Base-by-base conservation (phyloP, 2,888 invertebrate genomes). In the Cordilura impudica region DNA sequence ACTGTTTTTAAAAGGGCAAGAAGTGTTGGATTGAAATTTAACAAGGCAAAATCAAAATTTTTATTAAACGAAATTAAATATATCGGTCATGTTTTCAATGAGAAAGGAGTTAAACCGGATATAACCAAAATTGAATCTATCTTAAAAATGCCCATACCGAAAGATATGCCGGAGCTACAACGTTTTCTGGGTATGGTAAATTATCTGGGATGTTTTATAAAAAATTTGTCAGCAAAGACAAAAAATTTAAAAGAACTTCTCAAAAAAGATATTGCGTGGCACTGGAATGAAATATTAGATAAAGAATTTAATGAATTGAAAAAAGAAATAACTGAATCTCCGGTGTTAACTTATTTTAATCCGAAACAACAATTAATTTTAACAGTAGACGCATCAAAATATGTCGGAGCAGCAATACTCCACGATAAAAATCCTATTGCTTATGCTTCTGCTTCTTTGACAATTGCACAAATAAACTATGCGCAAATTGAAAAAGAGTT, bases 151-250 rank as follows among this genome's bases (percentile, higher is more conserved):
- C 45, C 65, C 10, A 10, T 31, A 10, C 71, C 77, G 3, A 31
- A 23, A 53, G 26, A 35, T 23, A 65, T 63, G 12, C 12, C 53
- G 12, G 67, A 71, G 10, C 12, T 74, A 1, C 70, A 78, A 53
- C 21, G 26, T 2, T 53, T 53, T n/a, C 7, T 53, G n/a, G 31
- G 31, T 1, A 54, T 54, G 29, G 70, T 82, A 7, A 84, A 83
- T 53, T 83, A 82, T 66, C 56, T 83, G 14, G 75, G 81, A 18
- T 69, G 60, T 14, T 83, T 83, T 80, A 75, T 83, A 54, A 54
- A 78, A 19, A 78, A 77, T 65, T 26, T 84, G 54, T 81, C 81
- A n/a, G 14, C 23, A 2, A 70, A 81, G 65, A 81, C 63, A 19
- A 67, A 61, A 56, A 51, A 78, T 73, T 78, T 78, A 19, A 58